Evolutionary conservation across 2,888 invertebrate genomes (phyloP).

Genomic region (Nemotelus pantherinus): DNA sequence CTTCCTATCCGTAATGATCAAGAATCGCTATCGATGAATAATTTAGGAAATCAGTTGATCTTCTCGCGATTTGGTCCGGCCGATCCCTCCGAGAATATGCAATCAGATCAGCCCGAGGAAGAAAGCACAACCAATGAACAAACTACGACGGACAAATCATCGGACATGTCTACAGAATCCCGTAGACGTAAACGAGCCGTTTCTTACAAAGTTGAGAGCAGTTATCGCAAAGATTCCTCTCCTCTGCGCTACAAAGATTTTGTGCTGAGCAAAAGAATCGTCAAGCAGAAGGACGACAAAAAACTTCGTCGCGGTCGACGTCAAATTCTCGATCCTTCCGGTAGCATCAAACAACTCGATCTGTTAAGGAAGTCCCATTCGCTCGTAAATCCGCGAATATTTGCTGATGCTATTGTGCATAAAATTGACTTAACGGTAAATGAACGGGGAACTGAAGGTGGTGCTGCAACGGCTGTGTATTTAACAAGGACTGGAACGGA

Average conservation of each 20-base stretch:
- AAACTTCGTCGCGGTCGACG: constrained; percentile 52
- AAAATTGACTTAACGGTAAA: constrained; percentile 71
- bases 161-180: neutral
- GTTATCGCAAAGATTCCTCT: constrained; percentile 44
- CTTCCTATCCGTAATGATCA: constrained; percentile 7
- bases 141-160: neutral
- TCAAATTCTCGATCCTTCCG: constrained; percentile 40
- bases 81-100: constrained; percentile 13
- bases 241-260: constrained; percentile 55
- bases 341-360: constrained; percentile 52
- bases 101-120: constrained; percentile 12
- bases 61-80: constrained; percentile 51
- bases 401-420: constrained; percentile 70
- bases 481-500: constrained; percentile 68
- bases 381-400: constrained; percentile 64
- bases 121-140: neutral
- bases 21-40: neutral
- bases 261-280: constrained; percentile 56
- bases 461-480: constrained; percentile 69
- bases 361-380: constrained; percentile 44
- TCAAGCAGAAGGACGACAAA: constrained; percentile 55
- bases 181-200: constrained; percentile 51
- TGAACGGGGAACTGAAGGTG: constrained; percentile 75
- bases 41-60: constrained; percentile 40
- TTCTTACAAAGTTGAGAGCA: constrained; percentile 55